phyloP scores from a whole-genome alignment of 2,113 vertebrate species.

The Cyanoramphus novaezelandiae region DNA sequence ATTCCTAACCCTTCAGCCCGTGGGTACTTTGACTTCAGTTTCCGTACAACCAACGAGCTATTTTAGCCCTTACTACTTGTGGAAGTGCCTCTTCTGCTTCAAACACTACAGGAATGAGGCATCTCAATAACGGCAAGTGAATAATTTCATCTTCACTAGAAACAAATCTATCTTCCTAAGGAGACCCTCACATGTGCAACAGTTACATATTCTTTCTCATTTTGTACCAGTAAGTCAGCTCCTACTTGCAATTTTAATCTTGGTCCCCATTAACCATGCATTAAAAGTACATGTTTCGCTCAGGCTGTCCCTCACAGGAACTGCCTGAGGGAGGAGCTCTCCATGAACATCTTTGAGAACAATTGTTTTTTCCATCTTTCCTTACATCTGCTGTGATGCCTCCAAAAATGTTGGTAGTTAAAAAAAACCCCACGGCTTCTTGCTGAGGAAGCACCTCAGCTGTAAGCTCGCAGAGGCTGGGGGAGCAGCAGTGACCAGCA shows the following conservation, averaged over 20 bases:
- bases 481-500: fast-evolving
- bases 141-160: background rate
- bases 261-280: background rate
- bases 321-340: background rate
- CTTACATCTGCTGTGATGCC: background rate
- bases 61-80: background rate
- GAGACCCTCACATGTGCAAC: background rate
- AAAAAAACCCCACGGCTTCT: background rate
- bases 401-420: background rate
- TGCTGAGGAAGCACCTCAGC: background rate
- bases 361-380: background rate
- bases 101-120: background rate
- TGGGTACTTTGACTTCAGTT: background rate
- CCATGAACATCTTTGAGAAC: background rate
- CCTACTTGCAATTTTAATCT: background rate
- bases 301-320: background rate
- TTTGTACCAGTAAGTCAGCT: background rate
- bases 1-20: background rate
- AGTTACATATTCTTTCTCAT: background rate
- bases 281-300: background rate
- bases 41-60: background rate
- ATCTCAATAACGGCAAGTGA: background rate
- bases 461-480: background rate
- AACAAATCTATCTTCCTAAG: background rate
- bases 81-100: background rate